Base-by-base conservation (phyloP, 1,140 invertebrate species). In the Brachionus asplanchnoidis region DNA sequence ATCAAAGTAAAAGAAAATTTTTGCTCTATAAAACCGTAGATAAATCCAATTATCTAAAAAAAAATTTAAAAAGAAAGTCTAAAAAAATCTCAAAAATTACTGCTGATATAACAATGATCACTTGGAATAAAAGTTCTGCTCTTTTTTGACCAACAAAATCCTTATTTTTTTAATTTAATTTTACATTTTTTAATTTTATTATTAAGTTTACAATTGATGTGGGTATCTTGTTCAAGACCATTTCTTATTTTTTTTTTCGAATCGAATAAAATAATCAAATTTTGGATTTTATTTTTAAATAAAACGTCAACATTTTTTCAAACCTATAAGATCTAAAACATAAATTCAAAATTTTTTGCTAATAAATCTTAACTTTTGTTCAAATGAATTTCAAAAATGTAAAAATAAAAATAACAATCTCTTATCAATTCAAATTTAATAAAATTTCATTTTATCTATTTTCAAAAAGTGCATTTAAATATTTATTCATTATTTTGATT, bases 1-100 rank as follows among this genome's bases (percentile, higher is more conserved):
- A 95, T 95, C 20, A 97, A 94, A 6, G 95, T 96, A 88, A 96
- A 95, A 0, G 95, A 97, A 88, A 97, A 97, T 89, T 97, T 95
- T 90, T 98, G 95, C 87, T 96, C 95, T 23, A 95, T 92, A 85
- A 95, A 97, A n/a, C 96, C 96, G 93, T 94, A 95, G 66, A 94
- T 90, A 36, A 97, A 92, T 23, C 96, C 95, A 82, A 96, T 94
- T 84, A 93, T 92, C 36, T 85, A 14, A 46, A 12, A 46, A 46
- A n/a, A 68, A 40, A 42, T 26, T 26, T 26, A 80, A 36, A n/a
- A 42, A 12, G 17, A 46, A 17, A 42, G 0, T 50, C 46, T 17
- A 12, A 75, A 46, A n/a, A 36, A 80, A 60, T 20, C 3, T 32
- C 1, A 70, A 70, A 68, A 89, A 91, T 92, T 91, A 93, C 93